phyloP scores from a whole-genome alignment of 1,140 invertebrate species.

The Bilobella aurantiaca region DNA sequence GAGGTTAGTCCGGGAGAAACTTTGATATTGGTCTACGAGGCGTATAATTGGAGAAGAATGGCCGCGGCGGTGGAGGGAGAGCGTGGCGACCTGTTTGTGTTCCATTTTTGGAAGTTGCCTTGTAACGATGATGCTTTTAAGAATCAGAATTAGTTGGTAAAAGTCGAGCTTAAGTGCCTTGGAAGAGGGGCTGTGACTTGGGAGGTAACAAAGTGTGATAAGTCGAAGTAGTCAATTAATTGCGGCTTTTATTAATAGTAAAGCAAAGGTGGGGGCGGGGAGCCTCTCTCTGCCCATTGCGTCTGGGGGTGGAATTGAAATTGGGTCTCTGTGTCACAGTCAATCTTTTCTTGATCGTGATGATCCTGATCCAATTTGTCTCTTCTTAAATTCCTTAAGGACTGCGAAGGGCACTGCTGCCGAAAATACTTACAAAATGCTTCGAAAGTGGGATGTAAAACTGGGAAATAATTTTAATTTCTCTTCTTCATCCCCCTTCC shows the following conservation, averaged over 20 bases:
- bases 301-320: too few relatives aligned
- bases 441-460: too few relatives aligned
- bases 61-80: background rate
- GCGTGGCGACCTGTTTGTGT: background rate
- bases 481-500: background rate
- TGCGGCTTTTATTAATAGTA: too few relatives aligned
- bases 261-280: too few relatives aligned
- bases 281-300: too few relatives aligned
- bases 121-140: background rate
- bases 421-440: too few relatives aligned
- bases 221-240: too few relatives aligned
- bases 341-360: background rate
- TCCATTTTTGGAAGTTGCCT: background rate
- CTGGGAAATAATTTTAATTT: background rate
- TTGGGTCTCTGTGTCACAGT: background rate
- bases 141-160: background rate
- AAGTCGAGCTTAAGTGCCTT: background rate
- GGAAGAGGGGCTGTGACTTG: background rate
- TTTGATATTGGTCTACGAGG: background rate
- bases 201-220: too few relatives aligned
- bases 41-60: background rate
- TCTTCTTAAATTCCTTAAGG: too few relatives aligned
- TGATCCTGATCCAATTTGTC: conserved; percentile 1
- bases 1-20: too few relatives aligned
- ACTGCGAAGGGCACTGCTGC: too few relatives aligned